Evolutionary conservation across 1,140 invertebrate species (phyloP).

Genomic region (Trichonephila inaurata): DNA sequence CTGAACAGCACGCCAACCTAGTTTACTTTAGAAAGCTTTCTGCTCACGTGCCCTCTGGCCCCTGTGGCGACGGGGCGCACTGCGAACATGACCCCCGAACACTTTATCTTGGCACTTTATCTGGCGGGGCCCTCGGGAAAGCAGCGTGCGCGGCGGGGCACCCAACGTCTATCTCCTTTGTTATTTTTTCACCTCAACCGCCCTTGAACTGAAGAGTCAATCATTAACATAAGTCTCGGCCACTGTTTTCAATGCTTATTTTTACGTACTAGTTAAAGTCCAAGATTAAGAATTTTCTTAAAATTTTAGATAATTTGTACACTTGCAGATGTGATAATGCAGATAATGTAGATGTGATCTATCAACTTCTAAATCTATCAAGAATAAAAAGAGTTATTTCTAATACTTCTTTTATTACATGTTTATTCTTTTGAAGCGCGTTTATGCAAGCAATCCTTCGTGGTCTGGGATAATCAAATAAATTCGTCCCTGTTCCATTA

Average conservation of each 20-base stretch:
- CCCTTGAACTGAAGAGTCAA: background rate
- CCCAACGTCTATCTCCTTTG: background rate
- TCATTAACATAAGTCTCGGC: background rate
- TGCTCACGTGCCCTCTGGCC: background rate
- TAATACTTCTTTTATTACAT: too few relatives aligned
- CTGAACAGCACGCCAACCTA: background rate
- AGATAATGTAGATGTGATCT: too few relatives aligned
- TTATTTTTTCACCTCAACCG: background rate
- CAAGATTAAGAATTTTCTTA: too few relatives aligned
- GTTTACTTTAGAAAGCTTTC: background rate
- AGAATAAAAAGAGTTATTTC: too few relatives aligned
- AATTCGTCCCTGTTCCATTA: background rate
- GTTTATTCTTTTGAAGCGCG: too few relatives aligned
- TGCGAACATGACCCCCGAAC: constrained; percentile 19
- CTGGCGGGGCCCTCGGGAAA: background rate
- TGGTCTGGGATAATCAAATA: too few relatives aligned
- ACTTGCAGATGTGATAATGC: too few relatives aligned
- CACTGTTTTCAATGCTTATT: too few relatives aligned
- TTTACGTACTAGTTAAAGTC: too few relatives aligned
- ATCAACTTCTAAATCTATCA: too few relatives aligned
- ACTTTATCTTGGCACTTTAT: constrained; percentile 14
- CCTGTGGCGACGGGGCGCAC: background rate
- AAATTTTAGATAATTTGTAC: too few relatives aligned
- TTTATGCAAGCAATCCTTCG: too few relatives aligned
- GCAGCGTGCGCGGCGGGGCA: background rate